Conservation (phyloP, 2,888 invertebrate species). For the Eilema sororculum region DNA sequence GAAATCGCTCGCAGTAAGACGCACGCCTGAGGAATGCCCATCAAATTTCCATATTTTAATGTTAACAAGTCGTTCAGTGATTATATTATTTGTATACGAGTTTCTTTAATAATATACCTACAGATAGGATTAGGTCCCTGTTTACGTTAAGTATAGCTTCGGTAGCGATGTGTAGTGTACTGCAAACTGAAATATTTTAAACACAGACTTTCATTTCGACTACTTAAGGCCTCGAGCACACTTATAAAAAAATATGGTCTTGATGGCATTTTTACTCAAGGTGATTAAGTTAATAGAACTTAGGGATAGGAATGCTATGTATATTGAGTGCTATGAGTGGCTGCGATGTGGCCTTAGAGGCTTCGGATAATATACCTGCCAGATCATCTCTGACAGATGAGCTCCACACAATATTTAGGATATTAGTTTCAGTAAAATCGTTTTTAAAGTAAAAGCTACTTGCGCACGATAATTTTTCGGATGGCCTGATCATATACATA, state of each 20-base stretch:
- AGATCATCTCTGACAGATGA: too few relatives aligned
- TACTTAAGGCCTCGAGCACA: too few relatives aligned
- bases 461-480: too few relatives aligned
- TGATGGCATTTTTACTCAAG: neutral
- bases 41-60: slow-evolving; percentile 46
- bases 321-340: neutral
- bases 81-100: slow-evolving; percentile 20
- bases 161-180: neutral
- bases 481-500: too few relatives aligned
- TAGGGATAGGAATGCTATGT: neutral
- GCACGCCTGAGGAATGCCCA: slow-evolving; percentile 16
- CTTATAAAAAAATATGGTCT: neutral
- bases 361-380: too few relatives aligned
- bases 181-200: neutral
- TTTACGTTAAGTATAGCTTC: neutral
- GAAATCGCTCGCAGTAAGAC: slow-evolving; percentile 15
- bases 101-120: neutral
- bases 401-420: too few relatives aligned
- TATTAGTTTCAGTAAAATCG: too few relatives aligned
- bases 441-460: too few relatives aligned
- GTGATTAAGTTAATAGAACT: neutral
- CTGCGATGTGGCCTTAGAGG: too few relatives aligned
- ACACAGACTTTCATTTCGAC: neutral
- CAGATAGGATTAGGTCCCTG: neutral
- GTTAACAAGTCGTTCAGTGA: slow-evolving; percentile 25